Evolutionary conservation across 2,113 vertebrate species (phyloP), one percentile per base, ranked within the genome.

Genomic region (Gorilla gorilla): DNA sequence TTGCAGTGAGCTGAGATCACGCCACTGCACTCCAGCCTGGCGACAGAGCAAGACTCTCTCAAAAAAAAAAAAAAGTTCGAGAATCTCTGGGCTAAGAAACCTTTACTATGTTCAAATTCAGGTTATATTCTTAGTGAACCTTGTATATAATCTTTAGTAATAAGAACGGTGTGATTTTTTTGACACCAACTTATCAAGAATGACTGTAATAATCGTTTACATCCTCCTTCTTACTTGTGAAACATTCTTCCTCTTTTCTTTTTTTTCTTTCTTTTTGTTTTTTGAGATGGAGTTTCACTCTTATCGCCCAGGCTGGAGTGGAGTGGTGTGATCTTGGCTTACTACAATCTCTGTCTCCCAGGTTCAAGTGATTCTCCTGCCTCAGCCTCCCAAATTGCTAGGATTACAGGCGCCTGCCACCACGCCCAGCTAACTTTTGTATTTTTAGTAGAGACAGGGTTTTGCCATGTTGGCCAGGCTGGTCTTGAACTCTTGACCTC

Each of bases 141-240:
- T 4, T n/a, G 45, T 3, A 18, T 85, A 38, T 43, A 50, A 66
- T 48, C 57, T 61, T 94, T n/a, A 55, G 30, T 70, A 81, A 95
- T 59, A 43, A 93, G 64, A 32, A 70, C 17, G 55, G 22, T 25
- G 48, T 68, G 55, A 83, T 38, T 48, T 79, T 40, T 88, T 57
- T 68, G 16, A 90, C 55, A 83, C 38, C 27, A 76, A 57, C 16
- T 94, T 59, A 75, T 6, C 38, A 95, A 86, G 82, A 96, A 94
- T 73, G 52, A 85, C 92, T 38, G 11, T 20, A 45, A 76, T n/a
- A 70, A 75, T 57, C 45, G 32, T 85, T 91, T 89, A 64, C 35
- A 52, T 11, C 18, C 12, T 83, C 32, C 11, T 91, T 43, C 59
- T 81, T 57, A 52, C 66, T 55, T 87, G 23, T 52, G 64, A 82